These are phyloP conservation scores for Myotis planiceps DNA, from an alignment of 2,797 vertebrate species.

Conservation along the genomic window DNA sequence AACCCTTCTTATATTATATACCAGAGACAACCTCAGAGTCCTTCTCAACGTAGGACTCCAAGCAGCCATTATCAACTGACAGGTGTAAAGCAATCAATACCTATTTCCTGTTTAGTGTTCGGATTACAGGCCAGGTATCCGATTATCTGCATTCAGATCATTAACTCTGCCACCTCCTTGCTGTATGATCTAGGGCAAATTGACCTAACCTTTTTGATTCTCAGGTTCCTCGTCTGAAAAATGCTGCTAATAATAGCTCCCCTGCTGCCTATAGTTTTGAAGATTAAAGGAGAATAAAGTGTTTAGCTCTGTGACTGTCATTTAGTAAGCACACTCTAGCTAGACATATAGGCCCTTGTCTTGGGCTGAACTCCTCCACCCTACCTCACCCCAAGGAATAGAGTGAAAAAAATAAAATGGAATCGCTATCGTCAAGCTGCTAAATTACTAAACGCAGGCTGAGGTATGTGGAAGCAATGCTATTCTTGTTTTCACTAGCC, in stretches of 20 bases:
- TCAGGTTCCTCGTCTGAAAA: conserved; percentile 9
- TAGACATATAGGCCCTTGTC: background rate
- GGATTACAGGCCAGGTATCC: background rate
- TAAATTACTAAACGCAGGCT: background rate
- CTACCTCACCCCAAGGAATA: background rate
- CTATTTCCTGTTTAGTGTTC: background rate
- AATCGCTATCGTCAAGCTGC: background rate
- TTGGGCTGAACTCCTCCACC: background rate
- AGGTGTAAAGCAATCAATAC: background rate
- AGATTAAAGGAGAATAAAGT: background rate
- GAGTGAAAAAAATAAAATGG: background rate
- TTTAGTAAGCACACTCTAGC: background rate
- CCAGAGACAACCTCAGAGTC: background rate
- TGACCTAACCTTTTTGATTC: background rate
- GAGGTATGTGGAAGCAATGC: background rate
- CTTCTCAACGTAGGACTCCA: background rate
- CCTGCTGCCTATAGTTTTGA: background rate
- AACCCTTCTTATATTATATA: background rate
- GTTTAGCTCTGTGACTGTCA: background rate
- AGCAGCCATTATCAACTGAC: background rate
- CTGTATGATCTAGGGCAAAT: background rate
- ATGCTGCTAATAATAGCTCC: background rate
- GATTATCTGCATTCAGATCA: background rate
- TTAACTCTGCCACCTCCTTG: background rate
- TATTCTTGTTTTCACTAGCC: background rate